phyloP scores from a whole-genome alignment of 2,888 invertebrate genomes.

The Stictocephala bisonia region DNA sequence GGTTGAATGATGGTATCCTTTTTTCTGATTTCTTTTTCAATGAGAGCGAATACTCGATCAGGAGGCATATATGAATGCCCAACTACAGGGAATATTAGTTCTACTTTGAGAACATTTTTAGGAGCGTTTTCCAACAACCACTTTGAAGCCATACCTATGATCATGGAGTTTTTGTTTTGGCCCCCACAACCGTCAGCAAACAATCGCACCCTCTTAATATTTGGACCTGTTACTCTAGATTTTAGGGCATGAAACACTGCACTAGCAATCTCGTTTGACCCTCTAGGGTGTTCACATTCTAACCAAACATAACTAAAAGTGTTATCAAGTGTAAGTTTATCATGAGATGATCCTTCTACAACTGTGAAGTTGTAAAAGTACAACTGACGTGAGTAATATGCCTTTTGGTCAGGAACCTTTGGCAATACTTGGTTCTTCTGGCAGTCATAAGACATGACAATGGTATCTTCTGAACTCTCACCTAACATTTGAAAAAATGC shows the following conservation, averaged over 20 bases:
- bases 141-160: constrained; percentile 58
- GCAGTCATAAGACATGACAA: constrained; percentile 61
- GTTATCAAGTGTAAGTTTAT: constrained; percentile 54
- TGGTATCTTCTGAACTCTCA: no score
- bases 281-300: constrained; percentile 59
- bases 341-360: constrained; percentile 59
- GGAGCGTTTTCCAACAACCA: constrained; percentile 54
- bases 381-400: constrained; percentile 61
- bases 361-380: constrained; percentile 62
- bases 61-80: constrained; percentile 60
- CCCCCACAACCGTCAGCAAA: constrained; percentile 47
- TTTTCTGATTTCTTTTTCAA: constrained; percentile 56
- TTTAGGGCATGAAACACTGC: no score
- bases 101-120: constrained; percentile 47
- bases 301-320: constrained; percentile 60
- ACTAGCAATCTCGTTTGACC: constrained; percentile 60
- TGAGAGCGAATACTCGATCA: constrained; percentile 59
- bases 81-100: constrained; percentile 58
- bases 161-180: constrained; percentile 60
- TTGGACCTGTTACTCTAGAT: no score
- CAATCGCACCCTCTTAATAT: constrained; percentile 18
- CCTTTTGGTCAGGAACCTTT: constrained; percentile 61
- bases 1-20: constrained; percentile 51
- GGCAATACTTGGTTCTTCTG: constrained; percentile 60
- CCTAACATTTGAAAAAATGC: no score